Evolutionary conservation across 1,140 invertebrate genomes (phyloP).

Genomic region (Leptopilina clavipes): DNA sequence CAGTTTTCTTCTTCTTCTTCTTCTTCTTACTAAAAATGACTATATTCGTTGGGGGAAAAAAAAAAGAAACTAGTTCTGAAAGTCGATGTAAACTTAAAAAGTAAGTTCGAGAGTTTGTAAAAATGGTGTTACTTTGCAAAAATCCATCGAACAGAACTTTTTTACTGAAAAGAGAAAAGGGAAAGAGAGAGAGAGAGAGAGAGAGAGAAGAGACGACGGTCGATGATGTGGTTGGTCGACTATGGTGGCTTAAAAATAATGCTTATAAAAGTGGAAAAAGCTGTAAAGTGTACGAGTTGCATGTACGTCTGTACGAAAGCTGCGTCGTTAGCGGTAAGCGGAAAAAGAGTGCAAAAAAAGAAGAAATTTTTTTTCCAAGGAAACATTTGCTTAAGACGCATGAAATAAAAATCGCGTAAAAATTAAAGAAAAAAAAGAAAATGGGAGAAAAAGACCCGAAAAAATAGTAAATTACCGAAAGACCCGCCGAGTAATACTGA

Average conservation of each 20-base stretch:
- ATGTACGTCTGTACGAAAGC: neutral
- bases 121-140: conserved; percentile 6
- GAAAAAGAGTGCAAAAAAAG: neutral
- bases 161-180: neutral
- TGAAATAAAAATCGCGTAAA: neutral
- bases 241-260: conserved; percentile 19
- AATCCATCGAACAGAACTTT: neutral
- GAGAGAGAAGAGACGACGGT: neutral
- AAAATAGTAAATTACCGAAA: too few species aligned
- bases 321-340: neutral
- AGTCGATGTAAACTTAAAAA: neutral
- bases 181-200: neutral
- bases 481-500: too few species aligned
- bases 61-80: neutral
- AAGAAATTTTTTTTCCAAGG: neutral
- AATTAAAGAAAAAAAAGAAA: neutral
- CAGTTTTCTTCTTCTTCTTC: neutral
- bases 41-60: neutral
- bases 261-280: conserved; percentile 20
- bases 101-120: neutral
- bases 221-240: conserved; percentile 10
- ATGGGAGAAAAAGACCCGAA: neutral
- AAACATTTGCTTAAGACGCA: neutral
- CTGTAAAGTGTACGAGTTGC: neutral
- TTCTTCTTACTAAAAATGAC: neutral